Conservation (phyloP, 2,888 invertebrate species). For the Matsumyia berberina region DNA sequence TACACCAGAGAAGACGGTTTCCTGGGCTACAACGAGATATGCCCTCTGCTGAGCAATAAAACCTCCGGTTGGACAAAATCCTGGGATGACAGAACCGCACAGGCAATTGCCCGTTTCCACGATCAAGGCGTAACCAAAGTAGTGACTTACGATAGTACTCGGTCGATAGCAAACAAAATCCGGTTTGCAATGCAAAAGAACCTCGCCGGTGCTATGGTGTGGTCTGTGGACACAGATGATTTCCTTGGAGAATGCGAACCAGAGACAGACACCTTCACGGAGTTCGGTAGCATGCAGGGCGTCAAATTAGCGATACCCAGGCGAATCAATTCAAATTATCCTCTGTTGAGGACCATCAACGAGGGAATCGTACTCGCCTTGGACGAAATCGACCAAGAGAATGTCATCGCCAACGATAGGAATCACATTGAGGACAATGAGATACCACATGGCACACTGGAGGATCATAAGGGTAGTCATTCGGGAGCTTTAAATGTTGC, state of each 20-base stretch:
- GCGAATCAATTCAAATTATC: slow-evolving; percentile 86
- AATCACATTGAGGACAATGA: slow-evolving; percentile 83
- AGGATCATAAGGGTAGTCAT: slow-evolving; percentile 79
- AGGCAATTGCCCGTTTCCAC: slow-evolving; percentile 85
- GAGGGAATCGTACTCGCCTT: slow-evolving; percentile 86
- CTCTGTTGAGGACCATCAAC: slow-evolving; percentile 90
- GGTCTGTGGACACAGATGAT: slow-evolving; percentile 96
- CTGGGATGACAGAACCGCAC: slow-evolving; percentile 88
- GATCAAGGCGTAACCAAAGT: slow-evolving; percentile 88
- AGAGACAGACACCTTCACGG: slow-evolving; percentile 85
- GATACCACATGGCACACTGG: slow-evolving; percentile 82
- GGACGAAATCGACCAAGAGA: slow-evolving; percentile 85
- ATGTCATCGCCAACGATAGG: slow-evolving; percentile 47
- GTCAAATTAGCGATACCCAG: slow-evolving; percentile 79
- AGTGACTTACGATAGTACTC: slow-evolving; percentile 90
- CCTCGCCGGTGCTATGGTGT: slow-evolving; percentile 93
- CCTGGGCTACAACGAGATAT: slow-evolving; percentile 95
- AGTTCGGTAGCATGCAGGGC: slow-evolving; percentile 82
- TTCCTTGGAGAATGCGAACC: slow-evolving; percentile 89
- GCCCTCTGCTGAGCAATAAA: slow-evolving; percentile 86
- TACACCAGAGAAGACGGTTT: slow-evolving; percentile 92
- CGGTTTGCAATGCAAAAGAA: slow-evolving; percentile 87
- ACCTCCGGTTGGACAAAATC: slow-evolving; percentile 88
- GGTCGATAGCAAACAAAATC: slow-evolving; percentile 91
- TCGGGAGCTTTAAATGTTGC: slow-evolving; percentile 71